Evolutionary conservation across 2,888 invertebrate species (phyloP).

Genomic region (Dicranocentrus wangi): DNA sequence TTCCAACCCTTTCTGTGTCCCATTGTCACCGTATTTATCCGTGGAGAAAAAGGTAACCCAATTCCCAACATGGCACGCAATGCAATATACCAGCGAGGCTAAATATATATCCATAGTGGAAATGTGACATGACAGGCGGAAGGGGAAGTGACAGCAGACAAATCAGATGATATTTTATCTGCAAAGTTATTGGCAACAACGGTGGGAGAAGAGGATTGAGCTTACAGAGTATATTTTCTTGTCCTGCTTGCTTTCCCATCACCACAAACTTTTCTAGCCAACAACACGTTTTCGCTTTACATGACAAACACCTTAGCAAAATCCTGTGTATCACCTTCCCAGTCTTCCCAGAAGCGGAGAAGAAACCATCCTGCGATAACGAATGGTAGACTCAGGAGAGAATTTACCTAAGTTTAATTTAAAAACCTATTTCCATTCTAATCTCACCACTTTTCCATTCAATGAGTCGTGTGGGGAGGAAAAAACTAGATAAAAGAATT

Average conservation of each 20-base stretch:
- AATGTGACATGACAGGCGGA: conserved; percentile 9
- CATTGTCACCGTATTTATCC: neutral
- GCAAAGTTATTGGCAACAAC: neutral
- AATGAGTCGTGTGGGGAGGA: neutral
- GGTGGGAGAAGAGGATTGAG: neutral
- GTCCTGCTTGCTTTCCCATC: neutral
- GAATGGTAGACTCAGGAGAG: neutral
- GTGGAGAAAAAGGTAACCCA: neutral
- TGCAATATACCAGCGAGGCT: too few relatives aligned
- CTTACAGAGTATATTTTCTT: neutral
- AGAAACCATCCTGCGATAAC: neutral
- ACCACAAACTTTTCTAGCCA: neutral
- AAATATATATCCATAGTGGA: neutral
- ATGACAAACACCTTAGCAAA: neutral
- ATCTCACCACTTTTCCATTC: neutral
- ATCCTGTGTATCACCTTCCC: neutral
- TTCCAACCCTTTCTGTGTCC: too few relatives aligned
- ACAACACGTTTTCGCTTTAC: neutral
- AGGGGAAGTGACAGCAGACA: conserved; percentile 10
- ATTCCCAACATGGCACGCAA: neutral
- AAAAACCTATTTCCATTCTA: neutral
- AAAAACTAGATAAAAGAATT: neutral
- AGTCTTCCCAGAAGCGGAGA: neutral
- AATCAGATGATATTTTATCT: conserved; percentile 19
- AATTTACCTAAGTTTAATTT: neutral